Conservation (phyloP, 1,140 invertebrate genomes). For the Penaeus indicus region DNA sequence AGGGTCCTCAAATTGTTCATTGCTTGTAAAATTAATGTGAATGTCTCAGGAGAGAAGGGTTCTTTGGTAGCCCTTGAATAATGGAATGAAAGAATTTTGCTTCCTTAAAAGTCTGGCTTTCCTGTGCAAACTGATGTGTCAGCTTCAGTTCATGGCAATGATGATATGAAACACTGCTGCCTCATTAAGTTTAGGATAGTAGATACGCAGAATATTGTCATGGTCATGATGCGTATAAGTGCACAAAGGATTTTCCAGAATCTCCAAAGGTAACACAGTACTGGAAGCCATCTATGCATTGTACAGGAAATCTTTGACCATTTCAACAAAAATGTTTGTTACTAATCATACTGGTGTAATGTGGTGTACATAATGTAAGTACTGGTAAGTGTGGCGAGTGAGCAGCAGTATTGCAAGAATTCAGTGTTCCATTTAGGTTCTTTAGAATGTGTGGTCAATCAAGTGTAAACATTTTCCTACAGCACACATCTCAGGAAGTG, state of each 20-base stretch:
- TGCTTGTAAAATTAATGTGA: too few species aligned
- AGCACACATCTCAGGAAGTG: constrained; percentile 62
- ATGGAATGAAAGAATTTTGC: constrained; percentile 13
- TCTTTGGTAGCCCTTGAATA: not conserved
- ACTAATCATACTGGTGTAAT: constrained; percentile 46
- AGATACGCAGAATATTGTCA: constrained; percentile 42
- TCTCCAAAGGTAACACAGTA: constrained; percentile 44
- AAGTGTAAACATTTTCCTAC: constrained; percentile 49
- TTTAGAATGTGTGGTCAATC: constrained; percentile 45
- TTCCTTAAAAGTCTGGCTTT: constrained; percentile 43
- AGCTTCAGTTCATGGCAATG: constrained; percentile 36
- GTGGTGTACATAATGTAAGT: constrained; percentile 59
- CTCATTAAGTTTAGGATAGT: constrained; percentile 46
- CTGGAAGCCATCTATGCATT: constrained; percentile 61
- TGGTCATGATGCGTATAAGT: constrained; percentile 55
- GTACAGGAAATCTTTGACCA: constrained; percentile 55
- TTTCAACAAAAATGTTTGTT: constrained; percentile 56
- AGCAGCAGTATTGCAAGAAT: constrained; percentile 39
- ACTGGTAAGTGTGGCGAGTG: constrained; percentile 46
- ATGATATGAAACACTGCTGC: constrained; percentile 41
- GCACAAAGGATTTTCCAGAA: constrained; percentile 53
- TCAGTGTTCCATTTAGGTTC: constrained; percentile 54
- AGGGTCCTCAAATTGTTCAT: too few species aligned
- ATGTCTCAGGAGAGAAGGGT: too few species aligned
- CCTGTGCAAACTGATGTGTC: constrained; percentile 41